Evolutionary conservation across 2,113 vertebrate species (phyloP).

Genomic region (Craseonycteris thonglongyai): DNA sequence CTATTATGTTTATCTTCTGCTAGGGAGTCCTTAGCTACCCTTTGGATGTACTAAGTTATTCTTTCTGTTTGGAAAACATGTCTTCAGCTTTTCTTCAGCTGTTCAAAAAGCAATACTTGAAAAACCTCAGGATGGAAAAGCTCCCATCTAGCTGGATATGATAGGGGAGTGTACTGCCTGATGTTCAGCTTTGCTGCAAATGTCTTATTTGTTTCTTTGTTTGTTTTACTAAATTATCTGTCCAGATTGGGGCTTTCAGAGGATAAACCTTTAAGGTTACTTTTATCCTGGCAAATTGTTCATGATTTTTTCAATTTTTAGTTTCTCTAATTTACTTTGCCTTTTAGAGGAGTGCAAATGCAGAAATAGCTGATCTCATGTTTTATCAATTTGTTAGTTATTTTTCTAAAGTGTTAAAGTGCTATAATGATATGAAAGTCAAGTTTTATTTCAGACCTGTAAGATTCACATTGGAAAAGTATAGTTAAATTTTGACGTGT

Average conservation of each 20-base stretch:
- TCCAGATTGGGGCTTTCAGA: slow-evolving; percentile 24
- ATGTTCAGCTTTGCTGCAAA: slow-evolving; percentile 12
- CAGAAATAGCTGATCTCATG: slow-evolving; percentile 60
- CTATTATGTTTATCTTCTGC: slow-evolving; percentile 62
- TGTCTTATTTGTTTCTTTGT: slow-evolving; percentile 18
- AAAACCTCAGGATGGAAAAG: slow-evolving; percentile 48
- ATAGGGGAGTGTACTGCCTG: not conserved
- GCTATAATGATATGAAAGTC: not conserved
- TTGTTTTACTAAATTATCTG: slow-evolving; percentile 13
- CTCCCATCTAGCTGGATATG: not conserved
- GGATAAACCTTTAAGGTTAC: slow-evolving; percentile 31
- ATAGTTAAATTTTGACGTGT: slow-evolving; percentile 6
- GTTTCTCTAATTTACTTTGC: slow-evolving; percentile 14
- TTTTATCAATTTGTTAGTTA: slow-evolving; percentile 48
- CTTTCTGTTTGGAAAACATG: slow-evolving; percentile 74
- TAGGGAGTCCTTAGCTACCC: slow-evolving; percentile 58
- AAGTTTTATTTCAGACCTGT: slow-evolving; percentile 29
- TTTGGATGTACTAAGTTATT: slow-evolving; percentile 56
- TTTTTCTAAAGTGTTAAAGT: slow-evolving; percentile 38
- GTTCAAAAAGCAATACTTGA: slow-evolving; percentile 31
- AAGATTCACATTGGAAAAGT: slow-evolving; percentile 15
- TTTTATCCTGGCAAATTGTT: slow-evolving; percentile 24
- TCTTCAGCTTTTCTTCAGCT: slow-evolving; percentile 73
- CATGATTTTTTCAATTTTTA: slow-evolving; percentile 47
- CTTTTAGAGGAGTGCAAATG: slow-evolving; percentile 22